Evolutionary conservation across 2,888 invertebrate species (phyloP), one percentile per base, ranked within the genome.

Genomic region (Smittia aterrima): DNA sequence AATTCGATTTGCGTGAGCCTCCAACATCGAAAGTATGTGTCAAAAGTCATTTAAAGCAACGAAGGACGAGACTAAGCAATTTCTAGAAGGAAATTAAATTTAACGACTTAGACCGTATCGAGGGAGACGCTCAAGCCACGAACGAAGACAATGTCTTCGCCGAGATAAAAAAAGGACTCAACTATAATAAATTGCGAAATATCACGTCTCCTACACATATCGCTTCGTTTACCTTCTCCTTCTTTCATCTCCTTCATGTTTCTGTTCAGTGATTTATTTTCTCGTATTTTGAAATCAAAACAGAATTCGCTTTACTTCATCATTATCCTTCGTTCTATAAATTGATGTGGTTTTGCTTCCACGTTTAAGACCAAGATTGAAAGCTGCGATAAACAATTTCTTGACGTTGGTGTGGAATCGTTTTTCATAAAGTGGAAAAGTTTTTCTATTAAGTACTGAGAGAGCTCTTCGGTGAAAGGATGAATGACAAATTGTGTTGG

Each of bases 211-310:
- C 2, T 6, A 11, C 47, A 6, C n/a, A 13, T 47, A 47, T 47
- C 47, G 47, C 47, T 47, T n/a, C 47, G 47, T n/a, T 47, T 47
- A 47, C n/a, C 47, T 47, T 47, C 47, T 47, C 11, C 47, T 47
- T 47, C 47, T 47, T 47, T 6, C 9, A n/a, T 9, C 38, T 38
- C 47, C 47, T n/a, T 47, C 47, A 3, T 47, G 2, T 47, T 3
- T n/a, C 47, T 16, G 11, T n/a, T 47, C 47, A 16, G 47, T 47
- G 32, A 32, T 47, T 47, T 47, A 47, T 47, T 47, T 47, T 47
- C 9, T 47, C 47, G 11, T 47, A n/a, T 16, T n/a, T 47, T 6
- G 11, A 11, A 47, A n/a, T 3, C 47, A 13, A 2, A 2, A n/a
- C 16, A 47, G 11, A 38, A 2, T 47, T 47, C 16, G n/a, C 11